Evolutionary conservation across 2,113 vertebrate species (phyloP).

Genomic region (Bungarus multicinctus): DNA sequence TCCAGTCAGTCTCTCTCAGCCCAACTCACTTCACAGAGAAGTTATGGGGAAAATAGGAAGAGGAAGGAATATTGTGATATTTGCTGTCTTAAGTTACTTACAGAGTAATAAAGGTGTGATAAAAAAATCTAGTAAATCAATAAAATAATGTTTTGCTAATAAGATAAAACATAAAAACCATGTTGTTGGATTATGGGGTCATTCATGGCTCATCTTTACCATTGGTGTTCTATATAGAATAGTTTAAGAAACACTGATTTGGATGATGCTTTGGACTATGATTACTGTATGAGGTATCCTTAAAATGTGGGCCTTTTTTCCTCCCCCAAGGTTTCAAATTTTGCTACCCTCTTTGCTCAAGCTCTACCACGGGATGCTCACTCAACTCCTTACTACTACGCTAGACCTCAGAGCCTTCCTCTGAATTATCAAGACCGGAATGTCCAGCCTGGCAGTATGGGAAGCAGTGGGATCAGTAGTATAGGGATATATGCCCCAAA

Average conservation of each 20-base stretch:
- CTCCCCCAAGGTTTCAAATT: slow-evolving; percentile 81
- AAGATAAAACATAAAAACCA: not conserved
- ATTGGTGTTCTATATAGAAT: not conserved
- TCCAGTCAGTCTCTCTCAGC: not conserved
- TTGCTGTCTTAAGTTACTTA: not conserved
- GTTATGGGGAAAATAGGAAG: not conserved
- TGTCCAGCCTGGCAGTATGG: slow-evolving; percentile 78
- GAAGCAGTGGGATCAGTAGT: slow-evolving; percentile 93
- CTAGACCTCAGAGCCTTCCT: slow-evolving; percentile 89
- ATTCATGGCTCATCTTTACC: not conserved
- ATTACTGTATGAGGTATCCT: not conserved
- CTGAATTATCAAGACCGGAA: slow-evolving; percentile 86
- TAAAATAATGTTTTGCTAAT: not conserved
- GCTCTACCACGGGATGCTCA: slow-evolving; percentile 91
- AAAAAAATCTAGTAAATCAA: not conserved
- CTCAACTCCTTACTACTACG: slow-evolving; percentile 93
- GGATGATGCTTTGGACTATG: not conserved
- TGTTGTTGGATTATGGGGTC: not conserved
- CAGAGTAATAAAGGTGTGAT: not conserved
- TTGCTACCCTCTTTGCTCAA: slow-evolving; percentile 87
- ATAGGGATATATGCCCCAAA: slow-evolving; percentile 82
- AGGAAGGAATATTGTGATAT: not conserved
- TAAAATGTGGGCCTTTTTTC: not conserved
- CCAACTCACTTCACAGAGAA: not conserved
- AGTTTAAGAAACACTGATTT: not conserved